Evolutionary conservation across 2,797 vertebrate genomes (phyloP), one percentile per base, ranked within the genome.

Genomic region (Acanthurus tractus): DNA sequence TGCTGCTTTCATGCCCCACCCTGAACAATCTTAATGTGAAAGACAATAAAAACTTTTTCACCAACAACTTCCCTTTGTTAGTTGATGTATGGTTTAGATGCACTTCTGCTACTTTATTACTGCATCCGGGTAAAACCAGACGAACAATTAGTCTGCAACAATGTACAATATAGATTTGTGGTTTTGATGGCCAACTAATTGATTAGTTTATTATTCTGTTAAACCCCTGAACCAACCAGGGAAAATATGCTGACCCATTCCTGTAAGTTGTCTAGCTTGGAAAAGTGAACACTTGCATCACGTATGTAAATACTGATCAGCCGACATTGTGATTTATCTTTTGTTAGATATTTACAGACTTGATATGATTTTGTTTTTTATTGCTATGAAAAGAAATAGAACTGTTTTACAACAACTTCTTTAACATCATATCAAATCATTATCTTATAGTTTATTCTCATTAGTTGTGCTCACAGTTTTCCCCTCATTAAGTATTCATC

Each of bases 401-500:
- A 29, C 7, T 2, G 4, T 52, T 79, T 79, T 56, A 40, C 38
- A 40, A 9, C 38, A 29, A 4, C 25, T 29, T 29, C 25, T 29
- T 29, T 29, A 29, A 29, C 25, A 29, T 2, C 25, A 29, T 29
- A 29, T 25, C 25, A 50, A 58, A 72, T 64, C 11, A 55, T 50
- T 74, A 44, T 77, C 46, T 61, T 67, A 53, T 23, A 62, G 40
- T 66, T 73, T 36, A 49, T 50, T 49, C 57, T 73, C 20, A 66
- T 67, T 71, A 45, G 83, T 63, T 70, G 63, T 36, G 40, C 36
- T 70, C 23, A 49, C 38, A 38, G 54, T 78, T 85, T 83, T 71
- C 56, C 57, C 63, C 36, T 13, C 83, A 92, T 90, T 89, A 91
- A 89, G 89, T 23, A 89, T 93, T 76, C 63, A 90, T 80, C 57